These are phyloP conservation scores for Gymnobelideus leadbeateri DNA, from an alignment of 2,113 vertebrate genomes.

Conservation along the genomic window DNA sequence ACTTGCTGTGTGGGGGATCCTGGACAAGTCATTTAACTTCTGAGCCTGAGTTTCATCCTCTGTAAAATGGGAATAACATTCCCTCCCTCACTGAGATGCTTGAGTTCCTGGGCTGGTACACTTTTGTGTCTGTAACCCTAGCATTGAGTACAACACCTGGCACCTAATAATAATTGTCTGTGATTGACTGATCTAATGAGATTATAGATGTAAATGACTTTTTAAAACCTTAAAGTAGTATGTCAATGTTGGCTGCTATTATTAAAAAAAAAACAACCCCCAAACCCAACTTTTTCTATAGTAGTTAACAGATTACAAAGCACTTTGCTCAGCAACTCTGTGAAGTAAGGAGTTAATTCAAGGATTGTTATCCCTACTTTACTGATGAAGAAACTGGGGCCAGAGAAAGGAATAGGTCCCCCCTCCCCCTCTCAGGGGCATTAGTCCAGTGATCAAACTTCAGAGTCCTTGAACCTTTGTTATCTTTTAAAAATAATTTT, in stretches of 20 bases:
- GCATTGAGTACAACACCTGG: neutral
- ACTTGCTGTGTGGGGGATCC: neutral
- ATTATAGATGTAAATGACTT: neutral
- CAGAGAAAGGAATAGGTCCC: neutral
- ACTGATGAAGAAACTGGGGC: neutral
- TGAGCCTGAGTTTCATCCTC: neutral
- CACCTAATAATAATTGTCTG: neutral
- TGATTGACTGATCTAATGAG: neutral
- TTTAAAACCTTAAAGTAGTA: neutral
- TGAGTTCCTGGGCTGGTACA: neutral
- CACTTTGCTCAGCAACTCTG: neutral
- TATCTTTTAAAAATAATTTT: neutral
- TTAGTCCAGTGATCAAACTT: neutral
- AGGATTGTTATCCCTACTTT: neutral
- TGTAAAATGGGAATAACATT: neutral
- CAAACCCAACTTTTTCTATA: neutral
- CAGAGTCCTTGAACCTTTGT: neutral
- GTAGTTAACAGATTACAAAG: neutral
- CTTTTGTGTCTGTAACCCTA: neutral
- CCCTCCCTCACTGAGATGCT: neutral
- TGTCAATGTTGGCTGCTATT: neutral
- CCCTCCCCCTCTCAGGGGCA: neutral
- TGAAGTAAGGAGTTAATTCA: neutral
- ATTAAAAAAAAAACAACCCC: neutral
- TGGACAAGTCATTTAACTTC: neutral